phyloP scores from a whole-genome alignment of 2,797 vertebrate genomes.

The Triplophysa yarkandensis region DNA sequence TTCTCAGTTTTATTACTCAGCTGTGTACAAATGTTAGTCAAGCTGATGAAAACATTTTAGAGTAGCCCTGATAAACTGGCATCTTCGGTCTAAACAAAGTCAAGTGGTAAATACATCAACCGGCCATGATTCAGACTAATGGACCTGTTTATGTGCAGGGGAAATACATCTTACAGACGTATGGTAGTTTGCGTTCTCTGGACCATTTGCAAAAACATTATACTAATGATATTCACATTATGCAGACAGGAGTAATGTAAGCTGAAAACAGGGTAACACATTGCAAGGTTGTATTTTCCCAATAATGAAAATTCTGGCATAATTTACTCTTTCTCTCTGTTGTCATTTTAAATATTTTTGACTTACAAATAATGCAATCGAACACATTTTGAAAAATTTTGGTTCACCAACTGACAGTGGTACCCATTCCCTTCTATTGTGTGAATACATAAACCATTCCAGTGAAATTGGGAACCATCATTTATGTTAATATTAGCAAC shows the following conservation, averaged over 20 bases:
- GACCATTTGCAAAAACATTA: background rate
- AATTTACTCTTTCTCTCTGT: too few species aligned
- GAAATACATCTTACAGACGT: background rate
- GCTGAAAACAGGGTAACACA: background rate
- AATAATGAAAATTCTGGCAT: too few species aligned
- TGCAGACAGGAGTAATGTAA: background rate
- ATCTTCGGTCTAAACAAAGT: constrained; percentile 8
- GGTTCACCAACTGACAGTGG: too few species aligned
- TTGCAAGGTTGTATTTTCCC: too few species aligned
- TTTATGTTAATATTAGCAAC: too few species aligned
- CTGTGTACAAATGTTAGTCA: background rate
- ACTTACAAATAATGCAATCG: too few species aligned
- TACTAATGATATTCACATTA: background rate
- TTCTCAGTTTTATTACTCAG: background rate
- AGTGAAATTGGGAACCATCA: too few species aligned
- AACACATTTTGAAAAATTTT: too few species aligned
- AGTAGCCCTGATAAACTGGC: background rate
- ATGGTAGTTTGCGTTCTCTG: background rate
- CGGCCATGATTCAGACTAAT: constrained; percentile 16
- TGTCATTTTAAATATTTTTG: too few species aligned
- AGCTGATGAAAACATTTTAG: constrained; percentile 4
- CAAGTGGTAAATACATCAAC: background rate
- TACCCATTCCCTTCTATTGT: too few species aligned
- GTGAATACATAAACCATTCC: too few species aligned
- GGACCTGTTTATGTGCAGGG: background rate